These are phyloP conservation scores for Adoxophyes honmai DNA, from an alignment of 1,140 invertebrate genomes.

Conservation along the genomic window DNA sequence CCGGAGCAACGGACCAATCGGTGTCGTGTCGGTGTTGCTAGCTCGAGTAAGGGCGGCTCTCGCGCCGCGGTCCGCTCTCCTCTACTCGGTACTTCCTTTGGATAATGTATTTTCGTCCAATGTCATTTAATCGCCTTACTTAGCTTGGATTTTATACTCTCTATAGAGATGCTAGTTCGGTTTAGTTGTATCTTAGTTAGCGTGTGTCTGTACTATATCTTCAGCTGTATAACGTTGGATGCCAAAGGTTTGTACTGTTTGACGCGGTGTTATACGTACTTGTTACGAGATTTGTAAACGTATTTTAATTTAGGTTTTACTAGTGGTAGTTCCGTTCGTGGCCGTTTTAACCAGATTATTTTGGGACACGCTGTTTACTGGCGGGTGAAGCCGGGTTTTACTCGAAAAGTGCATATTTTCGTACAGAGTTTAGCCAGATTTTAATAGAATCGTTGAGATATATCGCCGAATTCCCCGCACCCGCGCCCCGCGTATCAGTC, in stretches of 20 bases:
- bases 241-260: conserved; percentile 36
- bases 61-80: conserved; percentile 20
- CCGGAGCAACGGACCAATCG: conserved; percentile 57
- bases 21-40: conserved; percentile 69
- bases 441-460: too few species aligned
- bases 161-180: conserved; percentile 36
- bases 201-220: conserved; percentile 17
- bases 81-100: conserved; percentile 5
- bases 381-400: conserved; percentile 28
- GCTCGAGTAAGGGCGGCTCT: conserved; percentile 23
- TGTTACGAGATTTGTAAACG: conserved; percentile 20
- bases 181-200: conserved; percentile 29
- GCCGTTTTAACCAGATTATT: conserved; percentile 60
- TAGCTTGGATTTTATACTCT: conserved; percentile 30
- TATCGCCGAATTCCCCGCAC: background rate
- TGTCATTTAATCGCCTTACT: conserved; percentile 26
- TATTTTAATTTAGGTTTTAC: conserved; percentile 24
- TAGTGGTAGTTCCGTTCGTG: conserved; percentile 18
- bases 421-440: conserved; percentile 48
- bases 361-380: conserved; percentile 37
- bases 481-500: conserved; percentile 27
- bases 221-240: conserved; percentile 27
- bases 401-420: conserved; percentile 57
- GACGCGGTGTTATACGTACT: conserved; percentile 27
- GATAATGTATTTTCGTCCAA: conserved; percentile 18